Conservation (phyloP, 2,888 invertebrate species). For the Drosophila ustulata region DNA sequence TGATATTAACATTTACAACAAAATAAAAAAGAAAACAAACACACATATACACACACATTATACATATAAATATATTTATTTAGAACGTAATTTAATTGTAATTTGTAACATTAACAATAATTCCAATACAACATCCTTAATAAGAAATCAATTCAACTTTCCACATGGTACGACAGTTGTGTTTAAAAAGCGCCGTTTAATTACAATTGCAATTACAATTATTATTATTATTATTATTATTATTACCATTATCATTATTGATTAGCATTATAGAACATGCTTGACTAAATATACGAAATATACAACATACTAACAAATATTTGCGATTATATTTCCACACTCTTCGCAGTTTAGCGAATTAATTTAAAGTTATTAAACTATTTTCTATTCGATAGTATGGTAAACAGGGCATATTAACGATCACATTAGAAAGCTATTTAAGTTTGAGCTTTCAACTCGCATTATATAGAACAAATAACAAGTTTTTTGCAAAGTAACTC, state of each 20-base stretch:
- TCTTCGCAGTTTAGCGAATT: neutral
- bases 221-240: constrained; percentile 40
- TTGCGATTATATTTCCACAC: neutral
- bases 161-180: constrained; percentile 40
- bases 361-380: neutral
- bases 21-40: constrained; percentile 15
- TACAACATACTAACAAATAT: constrained; percentile 62
- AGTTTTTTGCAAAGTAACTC: neutral
- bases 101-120: constrained; percentile 54
- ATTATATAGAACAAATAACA: neutral
- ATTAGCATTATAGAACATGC: constrained; percentile 78
- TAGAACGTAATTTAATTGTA: constrained; percentile 61
- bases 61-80: constrained; percentile 54
- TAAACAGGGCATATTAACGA: no score
- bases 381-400: no score
- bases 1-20: constrained; percentile 76
- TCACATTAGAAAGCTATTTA: neutral
- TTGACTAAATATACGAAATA: constrained; percentile 81
- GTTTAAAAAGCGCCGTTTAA: constrained; percentile 50
- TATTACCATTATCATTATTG: constrained; percentile 64
- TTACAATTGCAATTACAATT: constrained; percentile 61
- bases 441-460: neutral
- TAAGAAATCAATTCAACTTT: constrained; percentile 33
- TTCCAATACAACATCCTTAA: constrained; percentile 38
- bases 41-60: constrained; percentile 33